These are phyloP conservation scores for Brachypodius melanocephalos DNA, from an alignment of 2,113 vertebrate species.

Conservation along the genomic window DNA sequence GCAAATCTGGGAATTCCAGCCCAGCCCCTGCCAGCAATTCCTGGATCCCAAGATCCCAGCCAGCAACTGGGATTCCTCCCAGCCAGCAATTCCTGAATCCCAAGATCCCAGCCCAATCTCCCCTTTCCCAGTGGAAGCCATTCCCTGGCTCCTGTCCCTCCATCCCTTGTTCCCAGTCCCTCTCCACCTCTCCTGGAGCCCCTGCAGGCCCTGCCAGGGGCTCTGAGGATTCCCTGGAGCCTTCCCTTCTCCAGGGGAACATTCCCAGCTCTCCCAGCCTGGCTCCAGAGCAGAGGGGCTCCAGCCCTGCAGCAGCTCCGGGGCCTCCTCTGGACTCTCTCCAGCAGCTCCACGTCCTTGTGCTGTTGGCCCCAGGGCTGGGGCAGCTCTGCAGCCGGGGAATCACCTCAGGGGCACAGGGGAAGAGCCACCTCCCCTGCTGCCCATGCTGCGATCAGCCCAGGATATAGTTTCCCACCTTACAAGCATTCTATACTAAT, in stretches of 20 bases:
- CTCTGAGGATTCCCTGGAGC: not conserved
- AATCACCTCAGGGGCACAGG: not conserved
- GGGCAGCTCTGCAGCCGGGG: not conserved
- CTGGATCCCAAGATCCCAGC: accelerated
- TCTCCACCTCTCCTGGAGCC: not conserved
- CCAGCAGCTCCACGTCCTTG: not conserved
- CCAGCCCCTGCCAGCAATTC: accelerated
- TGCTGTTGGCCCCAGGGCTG: not conserved
- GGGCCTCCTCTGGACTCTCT: not conserved
- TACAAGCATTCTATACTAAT: not conserved
- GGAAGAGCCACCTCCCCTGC: not conserved
- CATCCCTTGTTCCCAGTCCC: accelerated
- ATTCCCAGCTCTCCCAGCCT: not conserved
- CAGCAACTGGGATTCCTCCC: too few species aligned
- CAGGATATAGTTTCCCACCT: not conserved
- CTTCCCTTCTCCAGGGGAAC: not conserved
- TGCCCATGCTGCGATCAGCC: not conserved
- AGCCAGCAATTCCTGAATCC: accelerated
- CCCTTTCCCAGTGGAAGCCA: not conserved
- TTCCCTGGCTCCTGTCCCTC: not conserved
- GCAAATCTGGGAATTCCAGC: accelerated
- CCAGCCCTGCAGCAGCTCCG: not conserved
- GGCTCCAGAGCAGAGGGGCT: not conserved
- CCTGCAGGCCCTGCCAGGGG: not conserved
- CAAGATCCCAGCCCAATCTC: accelerated